Evolutionary conservation across 2,888 invertebrate species (phyloP).

Genomic region (Callyntrura guangdongensis): DNA sequence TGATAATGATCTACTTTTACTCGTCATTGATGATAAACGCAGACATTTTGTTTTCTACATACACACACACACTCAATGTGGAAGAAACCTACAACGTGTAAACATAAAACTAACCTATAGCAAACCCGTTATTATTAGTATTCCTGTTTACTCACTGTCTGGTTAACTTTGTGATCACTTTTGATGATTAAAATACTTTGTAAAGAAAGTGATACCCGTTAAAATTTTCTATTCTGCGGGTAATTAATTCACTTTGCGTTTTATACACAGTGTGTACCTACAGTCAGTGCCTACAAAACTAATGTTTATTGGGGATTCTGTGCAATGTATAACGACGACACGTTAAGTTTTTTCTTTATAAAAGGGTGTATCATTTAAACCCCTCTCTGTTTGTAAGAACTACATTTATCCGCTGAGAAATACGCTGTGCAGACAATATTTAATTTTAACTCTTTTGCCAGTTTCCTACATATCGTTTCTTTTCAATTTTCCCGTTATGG

Average conservation of each 20-base stretch:
- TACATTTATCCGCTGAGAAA: no score
- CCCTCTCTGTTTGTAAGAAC: no score
- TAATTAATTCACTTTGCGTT: constrained; percentile 5
- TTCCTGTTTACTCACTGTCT: neutral
- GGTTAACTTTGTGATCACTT: constrained; percentile 1
- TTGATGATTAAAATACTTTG: constrained; percentile 14
- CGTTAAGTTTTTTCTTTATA: neutral
- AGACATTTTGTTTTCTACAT: no score
- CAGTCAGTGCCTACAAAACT: neutral
- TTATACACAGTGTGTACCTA: neutral
- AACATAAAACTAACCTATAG: neutral
- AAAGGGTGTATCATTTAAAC: no score
- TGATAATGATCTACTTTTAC: no score
- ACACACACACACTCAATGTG: no score
- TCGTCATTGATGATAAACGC: no score
- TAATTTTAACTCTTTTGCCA: no score
- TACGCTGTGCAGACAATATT: no score
- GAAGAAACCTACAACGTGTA: neutral
- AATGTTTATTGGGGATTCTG: neutral
- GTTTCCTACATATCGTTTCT: no score
- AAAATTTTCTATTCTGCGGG: neutral
- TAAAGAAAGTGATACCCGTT: neutral
- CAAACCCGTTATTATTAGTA: neutral
- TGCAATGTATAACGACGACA: neutral
- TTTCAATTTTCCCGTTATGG: no score